phyloP scores from a whole-genome alignment of 2,113 vertebrate genomes.

The Gymnocephalus cernua region DNA sequence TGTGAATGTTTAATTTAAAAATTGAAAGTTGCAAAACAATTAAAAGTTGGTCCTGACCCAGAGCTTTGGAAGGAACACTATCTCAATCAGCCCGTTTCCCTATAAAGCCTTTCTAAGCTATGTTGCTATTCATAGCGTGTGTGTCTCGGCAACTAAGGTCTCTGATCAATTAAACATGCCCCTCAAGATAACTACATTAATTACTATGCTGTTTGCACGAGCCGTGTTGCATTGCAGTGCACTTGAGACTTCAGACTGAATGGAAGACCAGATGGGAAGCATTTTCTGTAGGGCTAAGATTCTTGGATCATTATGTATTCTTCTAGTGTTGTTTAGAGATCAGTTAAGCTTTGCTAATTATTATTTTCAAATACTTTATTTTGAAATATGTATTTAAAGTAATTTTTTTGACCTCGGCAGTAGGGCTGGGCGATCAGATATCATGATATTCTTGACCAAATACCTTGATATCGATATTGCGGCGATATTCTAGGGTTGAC shows the following conservation, averaged over 20 bases:
- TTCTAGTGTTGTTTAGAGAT: conserved; percentile 13
- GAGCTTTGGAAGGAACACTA: conserved; percentile 21
- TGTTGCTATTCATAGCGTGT: conserved; percentile 62
- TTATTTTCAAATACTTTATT: conserved; percentile 24
- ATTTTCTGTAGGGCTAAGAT: conserved; percentile 17
- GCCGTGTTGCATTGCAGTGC: conserved; percentile 30
- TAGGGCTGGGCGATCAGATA: no score
- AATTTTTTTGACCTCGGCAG: no score
- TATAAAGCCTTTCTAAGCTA: conserved; percentile 2
- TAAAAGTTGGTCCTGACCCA: conserved; percentile 47
- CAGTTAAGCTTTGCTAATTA: conserved; percentile 8
- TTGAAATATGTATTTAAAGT: conserved; percentile 10
- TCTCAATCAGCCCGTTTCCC: conserved; percentile 29
- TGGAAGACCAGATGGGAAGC: conserved; percentile 40
- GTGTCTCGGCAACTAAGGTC: conserved; percentile 56
- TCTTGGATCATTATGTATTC: conserved; percentile 45
- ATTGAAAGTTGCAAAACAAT: conserved; percentile 44
- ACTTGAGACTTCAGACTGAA: conserved; percentile 44
- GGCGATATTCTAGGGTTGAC: no score
- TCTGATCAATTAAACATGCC: conserved; percentile 71
- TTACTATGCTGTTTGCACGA: conserved; percentile 64
- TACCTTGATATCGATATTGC: no score
- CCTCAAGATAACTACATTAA: conserved; percentile 74
- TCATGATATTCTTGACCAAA: no score
- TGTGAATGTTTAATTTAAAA: conserved; percentile 37